phyloP scores from a whole-genome alignment of 1,140 invertebrate genomes.

The Calephelis virginiensis region DNA sequence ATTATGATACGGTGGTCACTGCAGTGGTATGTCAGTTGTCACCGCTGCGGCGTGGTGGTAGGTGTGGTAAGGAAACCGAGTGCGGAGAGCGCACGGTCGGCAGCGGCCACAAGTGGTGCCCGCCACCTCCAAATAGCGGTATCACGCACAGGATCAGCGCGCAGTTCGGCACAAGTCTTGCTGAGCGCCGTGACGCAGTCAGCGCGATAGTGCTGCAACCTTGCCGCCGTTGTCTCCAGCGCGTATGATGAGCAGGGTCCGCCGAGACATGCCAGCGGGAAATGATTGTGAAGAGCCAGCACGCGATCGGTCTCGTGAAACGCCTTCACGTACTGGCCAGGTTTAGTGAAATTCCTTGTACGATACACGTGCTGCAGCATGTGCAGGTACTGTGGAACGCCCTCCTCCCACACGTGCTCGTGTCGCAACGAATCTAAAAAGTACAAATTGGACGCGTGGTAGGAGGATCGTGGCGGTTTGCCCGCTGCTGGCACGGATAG shows the following conservation, averaged over 20 bases:
- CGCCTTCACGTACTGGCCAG: constrained; percentile 95
- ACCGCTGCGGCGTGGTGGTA: constrained; percentile 48
- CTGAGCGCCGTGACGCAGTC: constrained; percentile 94
- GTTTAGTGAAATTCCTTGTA: constrained; percentile 94
- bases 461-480: constrained; percentile 86
- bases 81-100: constrained; percentile 83
- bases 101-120: constrained; percentile 84
- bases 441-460: constrained; percentile 96
- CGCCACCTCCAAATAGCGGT: constrained; percentile 93
- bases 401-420: constrained; percentile 89
- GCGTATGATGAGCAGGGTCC: constrained; percentile 92
- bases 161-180: constrained; percentile 90
- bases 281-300: constrained; percentile 95
- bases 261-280: constrained; percentile 92
- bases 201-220: constrained; percentile 95
- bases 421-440: constrained; percentile 94
- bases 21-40: constrained; percentile 27
- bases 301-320: constrained; percentile 95
- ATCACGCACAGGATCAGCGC: constrained; percentile 90
- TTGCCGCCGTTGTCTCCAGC: constrained; percentile 89
- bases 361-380: constrained; percentile 96
- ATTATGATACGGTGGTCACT: background rate
- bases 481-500: constrained; percentile 87
- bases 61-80: constrained; percentile 84
- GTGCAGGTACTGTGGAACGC: constrained; percentile 93